Conservation (phyloP, 2,888 invertebrate species). For the Melangyna quadrimaculata region DNA sequence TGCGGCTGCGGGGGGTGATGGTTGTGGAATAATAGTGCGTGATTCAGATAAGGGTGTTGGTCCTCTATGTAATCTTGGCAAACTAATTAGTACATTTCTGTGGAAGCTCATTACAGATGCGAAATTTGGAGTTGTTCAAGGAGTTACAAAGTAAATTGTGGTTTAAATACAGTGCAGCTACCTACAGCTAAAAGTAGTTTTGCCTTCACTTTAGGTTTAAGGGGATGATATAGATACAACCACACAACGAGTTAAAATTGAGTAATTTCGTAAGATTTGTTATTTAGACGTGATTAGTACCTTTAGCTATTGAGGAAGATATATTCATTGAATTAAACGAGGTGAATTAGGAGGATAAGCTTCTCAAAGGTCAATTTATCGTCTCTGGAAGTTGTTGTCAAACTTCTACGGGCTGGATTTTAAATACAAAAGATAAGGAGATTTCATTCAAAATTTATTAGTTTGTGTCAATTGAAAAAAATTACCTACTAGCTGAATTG, state of each 20-base stretch:
- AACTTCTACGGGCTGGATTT: too few species aligned
- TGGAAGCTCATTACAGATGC: slow-evolving; percentile 49
- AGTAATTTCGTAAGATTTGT: slow-evolving; percentile 54
- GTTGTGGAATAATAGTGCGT: slow-evolving; percentile 54
- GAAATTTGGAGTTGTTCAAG: slow-evolving; percentile 14
- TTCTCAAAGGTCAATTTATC: background rate
- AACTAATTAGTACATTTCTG: slow-evolving; percentile 62
- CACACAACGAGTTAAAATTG: slow-evolving; percentile 1
- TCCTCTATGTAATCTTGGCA: slow-evolving; percentile 52
- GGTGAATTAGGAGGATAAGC: slow-evolving; percentile 47
- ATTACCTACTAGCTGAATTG: too few species aligned
- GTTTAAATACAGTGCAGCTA: slow-evolving; percentile 4
- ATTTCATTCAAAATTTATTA: too few species aligned
- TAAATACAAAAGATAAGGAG: too few species aligned
- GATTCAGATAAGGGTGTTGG: slow-evolving; percentile 3
- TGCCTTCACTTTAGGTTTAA: background rate
- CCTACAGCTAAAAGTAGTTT: background rate
- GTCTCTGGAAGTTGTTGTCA: background rate
- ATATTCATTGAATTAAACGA: slow-evolving; percentile 56
- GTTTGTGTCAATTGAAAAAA: too few species aligned
- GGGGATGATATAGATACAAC: background rate
- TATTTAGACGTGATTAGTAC: slow-evolving; percentile 44
- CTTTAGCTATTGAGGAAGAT: background rate
- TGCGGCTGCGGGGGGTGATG: slow-evolving; percentile 39
- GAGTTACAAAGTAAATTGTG: slow-evolving; percentile 23